Conservation (phyloP, 1,140 invertebrate genomes). For the Dermatophagoides farinae region DNA sequence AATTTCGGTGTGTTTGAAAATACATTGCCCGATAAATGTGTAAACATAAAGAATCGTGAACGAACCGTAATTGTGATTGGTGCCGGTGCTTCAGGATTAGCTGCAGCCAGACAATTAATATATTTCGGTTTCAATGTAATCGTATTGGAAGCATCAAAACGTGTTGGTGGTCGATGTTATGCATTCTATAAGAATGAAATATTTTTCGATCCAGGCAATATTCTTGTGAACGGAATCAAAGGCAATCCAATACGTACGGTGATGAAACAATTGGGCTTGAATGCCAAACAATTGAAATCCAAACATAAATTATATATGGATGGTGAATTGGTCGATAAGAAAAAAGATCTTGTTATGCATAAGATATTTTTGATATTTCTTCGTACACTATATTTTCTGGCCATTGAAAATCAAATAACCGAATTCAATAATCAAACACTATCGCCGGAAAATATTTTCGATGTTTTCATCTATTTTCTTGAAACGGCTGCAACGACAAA, state of each 20-base stretch:
- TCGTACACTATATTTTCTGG: too few species aligned
- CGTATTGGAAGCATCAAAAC: conserved; percentile 76
- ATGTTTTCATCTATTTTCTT: too few species aligned
- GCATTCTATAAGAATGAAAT: conserved; percentile 86
- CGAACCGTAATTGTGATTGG: conserved; percentile 86
- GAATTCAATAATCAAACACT: too few species aligned
- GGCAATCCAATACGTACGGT: conserved; percentile 22
- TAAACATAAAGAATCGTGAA: conserved; percentile 39
- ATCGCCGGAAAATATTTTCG: too few species aligned
- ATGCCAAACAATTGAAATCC: neutral
- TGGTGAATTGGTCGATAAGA: neutral
- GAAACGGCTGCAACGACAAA: too few species aligned
- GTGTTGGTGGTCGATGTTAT: conserved; percentile 84
- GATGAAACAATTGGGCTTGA: neutral
- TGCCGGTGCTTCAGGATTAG: conserved; percentile 77
- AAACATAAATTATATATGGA: neutral
- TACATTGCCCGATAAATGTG: conserved; percentile 36
- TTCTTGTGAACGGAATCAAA: conserved; percentile 38
- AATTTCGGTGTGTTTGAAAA: conserved; percentile 56
- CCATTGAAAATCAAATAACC: too few species aligned
- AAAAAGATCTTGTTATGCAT: neutral
- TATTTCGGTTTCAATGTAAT: conserved; percentile 91
- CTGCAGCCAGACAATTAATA: conserved; percentile 76
- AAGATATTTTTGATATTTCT: neutral
- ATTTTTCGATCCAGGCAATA: conserved; percentile 72